These are phyloP conservation scores for Silurus lanzhouensis DNA, from an alignment of 2,797 vertebrate genomes.

Conservation along the genomic window DNA sequence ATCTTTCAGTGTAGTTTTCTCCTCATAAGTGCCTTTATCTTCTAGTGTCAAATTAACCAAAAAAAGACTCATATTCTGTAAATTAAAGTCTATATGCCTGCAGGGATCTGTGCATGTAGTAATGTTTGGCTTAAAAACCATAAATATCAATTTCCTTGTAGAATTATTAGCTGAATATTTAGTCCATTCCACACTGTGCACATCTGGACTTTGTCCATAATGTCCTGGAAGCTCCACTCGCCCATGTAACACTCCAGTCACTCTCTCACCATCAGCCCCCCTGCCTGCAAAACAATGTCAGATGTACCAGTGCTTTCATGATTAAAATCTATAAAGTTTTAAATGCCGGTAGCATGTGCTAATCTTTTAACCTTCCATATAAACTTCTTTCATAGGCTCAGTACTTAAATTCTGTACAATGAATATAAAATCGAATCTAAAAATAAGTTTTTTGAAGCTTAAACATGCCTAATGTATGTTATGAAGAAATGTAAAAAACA, in stretches of 20 bases:
- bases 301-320: background rate
- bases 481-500: background rate
- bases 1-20: background rate
- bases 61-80: constrained; percentile 50
- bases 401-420: too few species aligned
- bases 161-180: background rate
- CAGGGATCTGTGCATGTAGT: background rate
- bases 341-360: background rate
- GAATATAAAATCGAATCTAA: too few species aligned
- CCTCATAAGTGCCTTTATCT: constrained; percentile 49
- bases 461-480: background rate
- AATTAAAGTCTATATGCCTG: constrained; percentile 13
- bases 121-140: rapidly evolving
- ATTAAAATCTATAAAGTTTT: background rate
- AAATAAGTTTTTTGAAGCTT: background rate
- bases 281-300: constrained; percentile 35
- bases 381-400: too few species aligned
- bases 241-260: constrained; percentile 17
- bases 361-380: background rate
- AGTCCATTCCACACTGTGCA: background rate
- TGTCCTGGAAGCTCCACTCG: constrained; percentile 20
- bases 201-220: background rate
- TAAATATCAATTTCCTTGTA: background rate
- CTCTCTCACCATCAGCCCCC: background rate
- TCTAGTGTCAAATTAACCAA: constrained; percentile 40